Evolutionary conservation across 2,113 vertebrate species (phyloP), one percentile per base, ranked within the genome.

Genomic region (Epinephelus cyanopodus): DNA sequence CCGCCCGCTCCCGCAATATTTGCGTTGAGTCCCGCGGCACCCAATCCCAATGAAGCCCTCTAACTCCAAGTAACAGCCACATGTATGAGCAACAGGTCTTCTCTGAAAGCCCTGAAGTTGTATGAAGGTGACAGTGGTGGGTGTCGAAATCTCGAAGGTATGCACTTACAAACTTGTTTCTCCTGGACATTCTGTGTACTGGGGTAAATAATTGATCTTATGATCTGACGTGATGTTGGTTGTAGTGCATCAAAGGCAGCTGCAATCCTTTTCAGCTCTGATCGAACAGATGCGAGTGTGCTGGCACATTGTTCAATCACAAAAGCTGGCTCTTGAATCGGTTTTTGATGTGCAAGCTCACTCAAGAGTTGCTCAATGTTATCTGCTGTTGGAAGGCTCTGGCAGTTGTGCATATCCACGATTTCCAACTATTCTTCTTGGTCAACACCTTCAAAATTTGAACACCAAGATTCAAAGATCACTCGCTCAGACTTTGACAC

Each of bases 391-490:
- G 77, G 74, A 50, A 75, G 23, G 29, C 72, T 81, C 29, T 17
- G 6, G 48, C 85, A 86, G 66, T 52, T 84, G 60, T 84, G 60
- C 45, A 42, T 50, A 50, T 85, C 85, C 56, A 77, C 47, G 50
- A 77, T 74, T 79, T 90, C 67, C 37, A 81, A 39, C 21, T 76
- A 76, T 71, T 84, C 77, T 29, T 82, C 81, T 6, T 79, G n/a
- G 65, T 79, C 88, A 33, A 82, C 82, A 48, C 15, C 3, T 66
- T 80, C 63, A 86, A 66, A 79, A 86, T 77, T 58, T 61, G 56
- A 84, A 47, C 48, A 11, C 42, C 64, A 85, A 33, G 62, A 48
- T 80, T 87, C 54, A 82, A 87, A 83, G 2, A 87, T 66, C 23
- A 48, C 58, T 62, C 17, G 37, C 33, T 90, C 79, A 42, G 61